These are phyloP conservation scores for Falco biarmicus DNA, from an alignment of 2,797 vertebrate genomes.

Conservation along the genomic window DNA sequence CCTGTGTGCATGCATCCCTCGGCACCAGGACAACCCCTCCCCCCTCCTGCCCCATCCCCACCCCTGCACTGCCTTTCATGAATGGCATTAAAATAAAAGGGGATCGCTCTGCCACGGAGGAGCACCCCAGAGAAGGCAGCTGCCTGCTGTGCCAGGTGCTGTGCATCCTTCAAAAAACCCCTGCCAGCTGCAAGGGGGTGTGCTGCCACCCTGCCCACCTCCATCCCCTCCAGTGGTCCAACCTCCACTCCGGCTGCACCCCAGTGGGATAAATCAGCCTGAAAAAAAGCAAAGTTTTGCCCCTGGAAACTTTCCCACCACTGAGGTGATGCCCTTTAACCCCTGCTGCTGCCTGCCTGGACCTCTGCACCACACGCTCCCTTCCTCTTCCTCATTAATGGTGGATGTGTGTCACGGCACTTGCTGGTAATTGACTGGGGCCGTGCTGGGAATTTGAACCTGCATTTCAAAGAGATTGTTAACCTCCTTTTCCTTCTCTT, in stretches of 20 bases:
- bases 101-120: background rate
- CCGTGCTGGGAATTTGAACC: constrained; percentile 31
- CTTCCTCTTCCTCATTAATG: background rate
- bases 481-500: constrained; percentile 55
- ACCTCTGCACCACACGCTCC: background rate
- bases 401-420: background rate
- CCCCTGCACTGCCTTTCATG: background rate
- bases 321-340: background rate
- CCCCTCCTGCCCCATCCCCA: background rate
- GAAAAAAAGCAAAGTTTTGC: background rate
- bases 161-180: background rate
- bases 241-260: background rate
- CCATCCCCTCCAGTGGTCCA: background rate
- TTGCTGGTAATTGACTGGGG: constrained; percentile 35
- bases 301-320: background rate
- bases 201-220: background rate
- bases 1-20: background rate
- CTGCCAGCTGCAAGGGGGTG: background rate
- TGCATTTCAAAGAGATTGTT: constrained; percentile 51
- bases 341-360: rapidly evolving
- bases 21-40: background rate
- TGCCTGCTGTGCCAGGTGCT: rapidly evolving
- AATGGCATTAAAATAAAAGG: background rate
- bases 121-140: background rate
- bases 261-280: background rate